These are phyloP conservation scores for Temnothorax unifasciatus DNA, from an alignment of 2,888 invertebrate genomes.

Conservation along the genomic window DNA sequence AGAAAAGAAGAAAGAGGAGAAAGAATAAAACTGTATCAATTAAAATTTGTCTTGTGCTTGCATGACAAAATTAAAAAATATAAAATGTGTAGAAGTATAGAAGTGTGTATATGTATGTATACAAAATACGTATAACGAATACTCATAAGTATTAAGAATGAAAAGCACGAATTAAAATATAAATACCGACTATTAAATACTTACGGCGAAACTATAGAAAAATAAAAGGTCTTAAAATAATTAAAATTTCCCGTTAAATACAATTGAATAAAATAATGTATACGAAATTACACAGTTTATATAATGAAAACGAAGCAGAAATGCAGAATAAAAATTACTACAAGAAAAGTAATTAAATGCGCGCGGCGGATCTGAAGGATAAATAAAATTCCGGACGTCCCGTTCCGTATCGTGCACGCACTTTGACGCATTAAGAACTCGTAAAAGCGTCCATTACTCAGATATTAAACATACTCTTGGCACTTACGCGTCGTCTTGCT, in stretches of 20 bases:
- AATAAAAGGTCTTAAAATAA: constrained; percentile 20
- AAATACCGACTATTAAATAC: neutral
- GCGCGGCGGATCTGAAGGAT: constrained; percentile 36
- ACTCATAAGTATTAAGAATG: neutral
- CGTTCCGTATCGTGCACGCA: constrained; percentile 61
- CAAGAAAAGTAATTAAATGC: constrained; percentile 52
- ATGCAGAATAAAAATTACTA: constrained; percentile 27
- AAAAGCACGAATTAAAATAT: neutral
- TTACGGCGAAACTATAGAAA: neutral
- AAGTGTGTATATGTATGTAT: neutral
- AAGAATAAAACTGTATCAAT: constrained; percentile 15
- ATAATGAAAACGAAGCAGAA: constrained; percentile 8
- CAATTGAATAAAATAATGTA: constrained; percentile 1
- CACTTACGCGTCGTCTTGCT: constrained; percentile 58
- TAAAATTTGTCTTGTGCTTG: neutral
- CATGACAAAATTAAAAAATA: too few species aligned
- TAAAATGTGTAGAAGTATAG: too few species aligned
- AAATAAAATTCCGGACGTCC: constrained; percentile 55
- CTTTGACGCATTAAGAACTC: constrained; percentile 72
- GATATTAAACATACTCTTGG: constrained; percentile 65
- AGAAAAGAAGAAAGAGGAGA: neutral
- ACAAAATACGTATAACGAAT: neutral
- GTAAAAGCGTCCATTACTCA: constrained; percentile 70
- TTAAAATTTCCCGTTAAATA: constrained; percentile 12
- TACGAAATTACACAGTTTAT: neutral